phyloP scores from a whole-genome alignment of 2,113 vertebrate genomes.

The Centropus unirufus region DNA sequence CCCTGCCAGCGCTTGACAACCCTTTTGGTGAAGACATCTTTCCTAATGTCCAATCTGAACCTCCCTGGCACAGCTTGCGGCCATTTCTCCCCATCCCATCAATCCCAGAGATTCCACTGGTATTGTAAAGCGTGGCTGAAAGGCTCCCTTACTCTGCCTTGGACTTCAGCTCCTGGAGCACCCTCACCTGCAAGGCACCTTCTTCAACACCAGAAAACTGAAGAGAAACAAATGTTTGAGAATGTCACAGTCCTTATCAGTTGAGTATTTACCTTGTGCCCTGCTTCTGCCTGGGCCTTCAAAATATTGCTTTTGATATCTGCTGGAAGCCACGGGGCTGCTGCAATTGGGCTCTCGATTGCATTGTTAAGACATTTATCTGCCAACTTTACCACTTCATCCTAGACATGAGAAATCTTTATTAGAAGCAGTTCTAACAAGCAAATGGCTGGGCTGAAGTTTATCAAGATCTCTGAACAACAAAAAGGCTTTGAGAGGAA shows the following conservation, averaged over 20 bases:
- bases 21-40: too few relatives aligned
- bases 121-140: neutral
- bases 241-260: neutral
- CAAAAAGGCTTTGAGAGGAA: neutral
- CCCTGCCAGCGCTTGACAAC: too few relatives aligned
- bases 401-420: slow-evolving; percentile 72
- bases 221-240: neutral
- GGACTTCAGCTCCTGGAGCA: neutral
- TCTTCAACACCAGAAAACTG: neutral
- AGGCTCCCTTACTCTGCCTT: neutral
- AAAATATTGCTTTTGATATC: slow-evolving; percentile 95
- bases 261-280: slow-evolving; percentile 79
- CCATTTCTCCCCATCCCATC: too few relatives aligned
- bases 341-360: slow-evolving; percentile 76
- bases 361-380: slow-evolving; percentile 90
- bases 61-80: too few relatives aligned
- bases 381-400: slow-evolving; percentile 87
- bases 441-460: neutral
- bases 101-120: too few relatives aligned
- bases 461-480: neutral
- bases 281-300: slow-evolving; percentile 89
- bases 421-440: neutral
- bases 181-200: neutral
- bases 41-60: too few relatives aligned
- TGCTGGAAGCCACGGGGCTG: slow-evolving; percentile 76